Conservation (phyloP, 1,140 invertebrate genomes). For the Heterodera schachtii region DNA sequence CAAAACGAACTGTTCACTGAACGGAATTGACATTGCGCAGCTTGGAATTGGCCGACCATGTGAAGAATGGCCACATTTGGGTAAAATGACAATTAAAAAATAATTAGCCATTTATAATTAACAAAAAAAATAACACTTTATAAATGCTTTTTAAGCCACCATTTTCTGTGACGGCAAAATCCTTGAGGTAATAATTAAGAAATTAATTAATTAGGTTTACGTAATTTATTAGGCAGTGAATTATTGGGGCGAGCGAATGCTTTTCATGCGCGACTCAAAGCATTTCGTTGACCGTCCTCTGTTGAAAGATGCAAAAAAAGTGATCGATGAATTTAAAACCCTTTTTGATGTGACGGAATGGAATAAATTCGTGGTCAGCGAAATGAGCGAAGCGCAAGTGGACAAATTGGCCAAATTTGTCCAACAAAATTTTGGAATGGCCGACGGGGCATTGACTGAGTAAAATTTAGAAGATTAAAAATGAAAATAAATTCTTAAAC, state of each 20-base stretch:
- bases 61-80: neutral
- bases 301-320: conserved; percentile 66
- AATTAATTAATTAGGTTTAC: neutral
- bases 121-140: too few relatives aligned
- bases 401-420: too few relatives aligned
- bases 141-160: neutral
- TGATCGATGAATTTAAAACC: conserved; percentile 4
- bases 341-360: conserved; percentile 15
- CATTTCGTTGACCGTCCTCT: conserved; percentile 79
- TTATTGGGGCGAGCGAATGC: conserved; percentile 10
- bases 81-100: neutral
- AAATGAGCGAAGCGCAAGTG: neutral
- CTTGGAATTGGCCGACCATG: neutral
- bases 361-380: conserved; percentile 18
- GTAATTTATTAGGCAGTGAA: conserved; percentile 15
- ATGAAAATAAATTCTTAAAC: conserved; percentile 55
- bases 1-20: neutral
- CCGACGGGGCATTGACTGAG: conserved; percentile 23
- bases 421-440: too few relatives aligned
- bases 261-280: conserved; percentile 74
- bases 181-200: neutral
- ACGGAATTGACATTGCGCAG: neutral
- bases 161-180: conserved; percentile 2
- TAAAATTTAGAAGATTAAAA: conserved; percentile 56
- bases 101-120: too few relatives aligned